Conservation (phyloP, 2,797 vertebrate species). For the Morelia viridis region DNA sequence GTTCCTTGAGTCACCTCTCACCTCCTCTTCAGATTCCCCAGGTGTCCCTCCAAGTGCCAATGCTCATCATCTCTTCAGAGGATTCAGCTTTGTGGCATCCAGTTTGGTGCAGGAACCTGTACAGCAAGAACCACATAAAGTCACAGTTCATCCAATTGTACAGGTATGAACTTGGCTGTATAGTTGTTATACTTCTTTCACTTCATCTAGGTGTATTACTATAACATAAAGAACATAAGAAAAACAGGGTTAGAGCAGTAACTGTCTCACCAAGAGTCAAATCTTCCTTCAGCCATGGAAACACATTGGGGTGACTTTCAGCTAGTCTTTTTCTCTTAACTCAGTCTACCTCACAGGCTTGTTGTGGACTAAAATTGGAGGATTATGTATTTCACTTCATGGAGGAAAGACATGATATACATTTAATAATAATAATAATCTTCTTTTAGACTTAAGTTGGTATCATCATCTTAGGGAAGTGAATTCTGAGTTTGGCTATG, state of each 20-base stretch:
- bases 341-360: neutral
- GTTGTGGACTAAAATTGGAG: neutral
- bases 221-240: neutral
- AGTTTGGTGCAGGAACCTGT: constrained; percentile 82
- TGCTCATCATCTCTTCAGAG: constrained; percentile 92
- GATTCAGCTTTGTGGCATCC: constrained; percentile 95
- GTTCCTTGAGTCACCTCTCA: neutral
- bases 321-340: neutral
- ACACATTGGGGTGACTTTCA: neutral
- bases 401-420: neutral
- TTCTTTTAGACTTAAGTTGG: neutral
- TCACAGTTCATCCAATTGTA: constrained; percentile 83
- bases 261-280: neutral
- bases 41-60: constrained; percentile 94
- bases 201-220: neutral
- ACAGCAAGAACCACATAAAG: constrained; percentile 73
- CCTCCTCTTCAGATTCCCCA: constrained; percentile 84
- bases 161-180: constrained; percentile 76
- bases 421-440: neutral
- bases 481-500: neutral
- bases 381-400: neutral
- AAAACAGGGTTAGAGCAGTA: neutral
- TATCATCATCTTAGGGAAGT: neutral
- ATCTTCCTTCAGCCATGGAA: neutral
- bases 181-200: neutral